A percentile compares a stretch with the other conserved stretches of the same genome.
Conservation (phyloP, 2,888 invertebrate genomes). For the Melipona bicolor region DNA sequence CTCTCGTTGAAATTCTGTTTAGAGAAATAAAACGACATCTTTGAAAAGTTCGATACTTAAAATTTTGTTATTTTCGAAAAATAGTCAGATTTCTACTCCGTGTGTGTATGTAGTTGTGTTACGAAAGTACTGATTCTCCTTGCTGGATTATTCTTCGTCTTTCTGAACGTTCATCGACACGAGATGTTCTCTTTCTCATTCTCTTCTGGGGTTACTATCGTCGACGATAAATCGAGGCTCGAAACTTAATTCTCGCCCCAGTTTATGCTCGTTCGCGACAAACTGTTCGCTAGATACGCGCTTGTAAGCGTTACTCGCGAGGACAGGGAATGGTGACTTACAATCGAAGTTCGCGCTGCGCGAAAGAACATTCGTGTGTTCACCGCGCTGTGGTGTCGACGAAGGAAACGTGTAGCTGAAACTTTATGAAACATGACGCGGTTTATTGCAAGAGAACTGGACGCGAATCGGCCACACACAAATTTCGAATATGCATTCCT, state of each 20-base stretch:
- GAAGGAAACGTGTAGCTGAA: slow-evolving; percentile 38
- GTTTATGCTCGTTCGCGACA: slow-evolving; percentile 40
- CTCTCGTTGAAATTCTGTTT: too few relatives aligned
- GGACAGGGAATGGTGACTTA: slow-evolving; percentile 56
- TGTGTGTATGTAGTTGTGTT: background rate
- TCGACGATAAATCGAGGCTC: slow-evolving; percentile 20
- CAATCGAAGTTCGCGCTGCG: slow-evolving; percentile 47
- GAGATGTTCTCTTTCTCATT: background rate
- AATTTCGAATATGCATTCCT: slow-evolving; percentile 40
- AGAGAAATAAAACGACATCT: too few relatives aligned
- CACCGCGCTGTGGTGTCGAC: slow-evolving; percentile 40
- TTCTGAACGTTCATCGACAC: background rate
- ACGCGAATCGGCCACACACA: slow-evolving; percentile 19
- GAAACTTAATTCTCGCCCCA: slow-evolving; percentile 1
- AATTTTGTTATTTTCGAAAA: too few relatives aligned
- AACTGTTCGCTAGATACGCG: slow-evolving; percentile 32
- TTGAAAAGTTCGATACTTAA: too few relatives aligned
- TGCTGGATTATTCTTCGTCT: background rate
- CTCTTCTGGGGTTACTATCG: background rate
- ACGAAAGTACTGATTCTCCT: background rate
- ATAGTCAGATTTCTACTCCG: background rate
- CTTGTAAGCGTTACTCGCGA: slow-evolving; percentile 42
- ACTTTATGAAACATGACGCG: slow-evolving; percentile 63
- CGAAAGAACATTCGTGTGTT: slow-evolving; percentile 60
- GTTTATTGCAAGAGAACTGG: slow-evolving; percentile 51